phyloP scores from a whole-genome alignment of 2,113 vertebrate species.

The Tyto alba region DNA sequence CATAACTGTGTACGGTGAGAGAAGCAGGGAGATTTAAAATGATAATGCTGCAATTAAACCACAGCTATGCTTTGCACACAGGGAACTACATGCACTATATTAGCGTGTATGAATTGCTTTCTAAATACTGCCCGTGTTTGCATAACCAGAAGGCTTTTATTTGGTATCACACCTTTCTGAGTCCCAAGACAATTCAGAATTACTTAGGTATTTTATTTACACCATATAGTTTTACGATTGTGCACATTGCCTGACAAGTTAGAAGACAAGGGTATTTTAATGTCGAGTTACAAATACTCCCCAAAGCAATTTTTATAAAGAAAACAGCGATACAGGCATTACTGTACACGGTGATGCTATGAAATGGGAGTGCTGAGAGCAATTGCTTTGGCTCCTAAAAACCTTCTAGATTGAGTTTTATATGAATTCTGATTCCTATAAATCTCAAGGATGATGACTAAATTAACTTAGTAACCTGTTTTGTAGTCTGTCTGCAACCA shows the following conservation, averaged over 20 bases:
- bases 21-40: background rate
- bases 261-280: background rate
- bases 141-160: background rate
- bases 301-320: background rate
- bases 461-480: background rate
- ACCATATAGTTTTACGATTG: background rate
- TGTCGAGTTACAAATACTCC: background rate
- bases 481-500: background rate
- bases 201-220: background rate
- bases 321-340: background rate
- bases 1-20: background rate
- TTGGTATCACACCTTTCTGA: background rate
- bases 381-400: background rate
- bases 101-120: background rate
- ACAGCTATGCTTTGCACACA: background rate
- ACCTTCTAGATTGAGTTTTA: background rate
- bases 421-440: background rate
- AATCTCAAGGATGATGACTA: background rate
- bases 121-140: background rate
- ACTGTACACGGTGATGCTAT: background rate
- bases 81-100: background rate
- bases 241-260: background rate
- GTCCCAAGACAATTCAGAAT: background rate
- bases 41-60: background rate
- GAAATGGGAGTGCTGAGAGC: background rate